Percentiles rank a stretch among this genome's conserved stretches.
phyloP scores from a whole-genome alignment of 1,140 invertebrate species.

The Batillaria attramentaria region DNA sequence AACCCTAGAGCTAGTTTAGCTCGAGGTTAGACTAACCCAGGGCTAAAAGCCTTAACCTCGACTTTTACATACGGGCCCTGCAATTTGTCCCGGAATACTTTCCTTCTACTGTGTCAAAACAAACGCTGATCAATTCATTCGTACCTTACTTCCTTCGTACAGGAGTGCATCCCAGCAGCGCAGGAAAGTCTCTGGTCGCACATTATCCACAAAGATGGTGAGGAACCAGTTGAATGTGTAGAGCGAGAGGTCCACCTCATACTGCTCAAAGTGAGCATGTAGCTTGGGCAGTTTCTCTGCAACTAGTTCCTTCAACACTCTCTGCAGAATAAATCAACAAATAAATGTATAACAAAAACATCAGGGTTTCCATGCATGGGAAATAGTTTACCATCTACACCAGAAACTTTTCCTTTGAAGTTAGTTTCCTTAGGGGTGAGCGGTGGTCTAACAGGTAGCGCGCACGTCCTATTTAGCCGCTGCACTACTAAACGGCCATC shows the following conservation, averaged over 20 bases:
- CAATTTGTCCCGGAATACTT: too few relatives aligned
- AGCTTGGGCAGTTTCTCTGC: conserved; percentile 75
- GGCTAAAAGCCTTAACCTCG: too few relatives aligned
- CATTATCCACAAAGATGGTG: conserved; percentile 76
- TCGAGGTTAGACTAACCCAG: too few relatives aligned
- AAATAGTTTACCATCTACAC: neutral
- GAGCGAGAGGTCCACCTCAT: conserved; percentile 74
- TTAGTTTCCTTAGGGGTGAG: too few relatives aligned
- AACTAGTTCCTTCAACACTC: conserved; percentile 75
- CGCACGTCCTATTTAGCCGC: too few relatives aligned
- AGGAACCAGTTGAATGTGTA: conserved; percentile 78
- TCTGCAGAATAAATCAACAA: conserved; percentile 56
- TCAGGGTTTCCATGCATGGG: neutral
- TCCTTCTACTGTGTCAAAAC: too few relatives aligned
- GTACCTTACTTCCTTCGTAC: conserved; percentile 76
- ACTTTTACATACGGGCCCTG: too few relatives aligned
- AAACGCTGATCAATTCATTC: too few relatives aligned
- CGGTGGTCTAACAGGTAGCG: too few relatives aligned
- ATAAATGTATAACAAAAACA: neutral
- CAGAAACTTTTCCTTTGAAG: too few relatives aligned
- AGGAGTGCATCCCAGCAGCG: conserved; percentile 77
- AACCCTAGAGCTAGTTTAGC: too few relatives aligned
- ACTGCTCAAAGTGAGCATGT: conserved; percentile 72
- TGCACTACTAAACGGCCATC: too few relatives aligned
- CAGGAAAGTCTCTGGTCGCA: conserved; percentile 74